A percentile compares a stretch with the other conserved stretches of the same genome.
Evolutionary conservation across 2,113 vertebrate genomes (phyloP).

Genomic region (Acrocephalus arundinaceus): DNA sequence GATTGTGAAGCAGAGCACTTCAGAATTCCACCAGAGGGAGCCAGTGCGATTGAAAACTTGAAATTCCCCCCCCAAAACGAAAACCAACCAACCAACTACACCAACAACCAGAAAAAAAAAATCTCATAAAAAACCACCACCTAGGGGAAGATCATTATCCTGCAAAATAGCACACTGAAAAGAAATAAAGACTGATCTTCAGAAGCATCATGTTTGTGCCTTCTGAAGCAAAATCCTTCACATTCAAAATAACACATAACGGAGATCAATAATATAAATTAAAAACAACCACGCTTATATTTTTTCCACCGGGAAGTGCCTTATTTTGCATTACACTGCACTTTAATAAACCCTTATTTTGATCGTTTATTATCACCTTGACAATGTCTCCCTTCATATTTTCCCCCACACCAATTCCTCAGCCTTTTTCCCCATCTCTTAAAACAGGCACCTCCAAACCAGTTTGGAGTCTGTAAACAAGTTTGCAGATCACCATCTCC

Average conservation of each 20-base stretch:
- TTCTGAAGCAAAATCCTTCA: background rate
- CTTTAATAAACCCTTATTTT: background rate
- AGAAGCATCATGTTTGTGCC: background rate
- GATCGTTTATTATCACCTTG: background rate
- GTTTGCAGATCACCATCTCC: background rate
- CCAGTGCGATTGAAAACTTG: background rate
- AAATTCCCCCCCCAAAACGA: background rate
- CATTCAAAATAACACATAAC: background rate
- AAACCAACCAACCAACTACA: background rate
- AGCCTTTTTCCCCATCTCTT: background rate
- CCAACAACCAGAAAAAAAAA: background rate
- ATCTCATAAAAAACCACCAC: background rate
- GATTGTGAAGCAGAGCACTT: background rate
- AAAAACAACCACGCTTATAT: background rate
- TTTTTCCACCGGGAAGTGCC: background rate
- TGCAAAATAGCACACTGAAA: background rate
- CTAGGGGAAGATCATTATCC: background rate
- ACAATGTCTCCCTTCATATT: background rate
- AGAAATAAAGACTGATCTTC: background rate
- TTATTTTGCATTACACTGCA: background rate
- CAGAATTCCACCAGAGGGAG: slow-evolving; percentile 55
- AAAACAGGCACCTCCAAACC: background rate
- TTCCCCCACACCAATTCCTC: background rate
- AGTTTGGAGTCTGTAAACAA: background rate
- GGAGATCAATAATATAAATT: background rate